Base-by-base conservation (phyloP, 2,797 vertebrate genomes). In the Parauchenoglanis ngamensis region DNA sequence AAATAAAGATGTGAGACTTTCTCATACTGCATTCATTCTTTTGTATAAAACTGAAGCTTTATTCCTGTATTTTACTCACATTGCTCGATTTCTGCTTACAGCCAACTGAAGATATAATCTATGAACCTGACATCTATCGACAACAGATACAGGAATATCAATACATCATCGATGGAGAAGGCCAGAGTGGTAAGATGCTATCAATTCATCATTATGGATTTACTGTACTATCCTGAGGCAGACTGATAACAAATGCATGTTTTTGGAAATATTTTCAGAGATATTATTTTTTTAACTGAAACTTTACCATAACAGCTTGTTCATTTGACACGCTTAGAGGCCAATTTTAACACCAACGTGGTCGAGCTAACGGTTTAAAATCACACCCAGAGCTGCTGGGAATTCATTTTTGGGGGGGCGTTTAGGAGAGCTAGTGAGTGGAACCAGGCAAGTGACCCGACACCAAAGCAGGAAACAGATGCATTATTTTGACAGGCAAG, bases 61-160 rank as follows among this genome's bases (percentile, higher is more conserved):
- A 13, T 46, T 86, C 31, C 23, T 56, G 56, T 72, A 73, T 82
- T 68, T 84, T 63, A 73, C 54, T 85, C 56, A 84, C 8, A 84
- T 31, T 70, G 25, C 1, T 89, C 5, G 54, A 70, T 84, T 88
- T 92, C 91, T 68, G 92, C 87, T 90, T 87, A 77, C 95, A 99
- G 97, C 96, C 97, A 89, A 91, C 95, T 61, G 98, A 99, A 93
- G 98, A 99, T 88, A 96, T 99, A 92, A 94, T 96, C 90, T 99
- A 98, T 52, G 98, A 99, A 56, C 89, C 97, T 79, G 98, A 99
- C 85, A 96, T 98, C 91, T 99, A 98, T 94, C 96, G 98, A 92
- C 94, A 94, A 79, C 95, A 95, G 13, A 96, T 98, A 40, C 40
- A 40, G 89, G 98, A 99, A 87, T 99, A 97, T 94, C 95, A 96